Base-by-base conservation (phyloP, 2,888 invertebrate species). In the Phrixothrix hirtus region DNA sequence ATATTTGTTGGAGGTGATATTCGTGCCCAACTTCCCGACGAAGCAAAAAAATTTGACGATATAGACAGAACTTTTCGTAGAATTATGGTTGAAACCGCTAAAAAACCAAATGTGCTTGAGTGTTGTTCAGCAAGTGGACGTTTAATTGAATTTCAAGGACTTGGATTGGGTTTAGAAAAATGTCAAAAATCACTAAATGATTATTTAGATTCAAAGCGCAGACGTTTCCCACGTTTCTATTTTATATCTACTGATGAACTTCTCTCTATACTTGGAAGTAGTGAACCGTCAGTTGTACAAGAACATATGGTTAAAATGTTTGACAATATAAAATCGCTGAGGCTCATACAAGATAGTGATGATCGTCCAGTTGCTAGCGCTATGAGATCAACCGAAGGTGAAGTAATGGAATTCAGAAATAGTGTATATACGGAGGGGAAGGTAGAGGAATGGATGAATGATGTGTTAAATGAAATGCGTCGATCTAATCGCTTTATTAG, bases 221-320 rank as follows among this genome's bases (percentile, higher is more conserved):
- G 89, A 54, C 83, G 91, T 57, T 95, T 95, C 74, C 92, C 95
- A 1, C 77, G 95, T 39, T 95, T 95, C 77, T 95, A 90, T 77
- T 95, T 95, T 75, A 90, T 95, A 68, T 95, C 95, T 1, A 95
- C 95, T 16, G 94, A 95, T 67, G 95, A 95, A 73, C 74, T 95
- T 59, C 79, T 96, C 4, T 89, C 91, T 1, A 92, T 95, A 63
- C 81, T 95, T 39, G 95, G 95, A 9, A 92, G 89, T 70, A 90
- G 87, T 60, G 88, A 91, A 57, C 87, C 91, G 6, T 81, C 80
- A 42, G 88, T 89, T 64, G 92, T 95, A 5, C 95, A 95, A 73
- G 92, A 94, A 66, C 93, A 95, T 69, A 91, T 95, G 82, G 89
- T 93, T 44, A 95, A 95, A 83, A 95, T 95, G 92, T 95, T 92